These are phyloP conservation scores for Craniophora ligustri DNA, from an alignment of 2,888 invertebrate genomes.

Conservation along the genomic window DNA sequence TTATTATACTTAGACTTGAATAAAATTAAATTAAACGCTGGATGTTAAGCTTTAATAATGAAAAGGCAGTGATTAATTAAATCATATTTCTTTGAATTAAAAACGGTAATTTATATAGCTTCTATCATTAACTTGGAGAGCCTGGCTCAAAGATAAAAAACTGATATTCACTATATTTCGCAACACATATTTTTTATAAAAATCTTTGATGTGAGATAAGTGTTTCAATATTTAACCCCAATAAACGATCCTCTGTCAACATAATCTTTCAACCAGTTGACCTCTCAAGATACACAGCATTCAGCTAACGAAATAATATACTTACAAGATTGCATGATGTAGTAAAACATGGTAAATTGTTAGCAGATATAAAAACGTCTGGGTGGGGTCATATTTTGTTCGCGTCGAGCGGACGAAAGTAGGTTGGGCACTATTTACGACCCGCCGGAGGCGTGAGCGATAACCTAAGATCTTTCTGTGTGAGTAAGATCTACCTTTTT, in stretches of 20 bases:
- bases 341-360: constrained; percentile 26
- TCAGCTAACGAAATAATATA: constrained; percentile 7
- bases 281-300: not conserved
- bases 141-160: no score
- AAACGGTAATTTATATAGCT: no score
- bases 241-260: not conserved
- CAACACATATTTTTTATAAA: no score
- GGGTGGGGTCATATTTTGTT: constrained; percentile 35
- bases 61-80: no score
- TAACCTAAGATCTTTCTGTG: constrained; percentile 17
- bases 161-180: no score
- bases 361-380: constrained; percentile 25
- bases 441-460: constrained; percentile 1
- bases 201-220: no score
- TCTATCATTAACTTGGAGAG: no score
- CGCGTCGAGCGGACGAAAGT: constrained; percentile 24
- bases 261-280: not conserved
- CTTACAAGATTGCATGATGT: constrained; percentile 16
- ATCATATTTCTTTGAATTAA: no score
- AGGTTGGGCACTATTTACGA: constrained; percentile 36
- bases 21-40: no score
- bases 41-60: no score
- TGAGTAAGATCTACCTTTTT: constrained; percentile 9
- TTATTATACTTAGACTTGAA: no score
- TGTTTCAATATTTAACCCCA: not conserved